Base-by-base conservation (phyloP, 1,140 invertebrate genomes). In the Atta texana region DNA sequence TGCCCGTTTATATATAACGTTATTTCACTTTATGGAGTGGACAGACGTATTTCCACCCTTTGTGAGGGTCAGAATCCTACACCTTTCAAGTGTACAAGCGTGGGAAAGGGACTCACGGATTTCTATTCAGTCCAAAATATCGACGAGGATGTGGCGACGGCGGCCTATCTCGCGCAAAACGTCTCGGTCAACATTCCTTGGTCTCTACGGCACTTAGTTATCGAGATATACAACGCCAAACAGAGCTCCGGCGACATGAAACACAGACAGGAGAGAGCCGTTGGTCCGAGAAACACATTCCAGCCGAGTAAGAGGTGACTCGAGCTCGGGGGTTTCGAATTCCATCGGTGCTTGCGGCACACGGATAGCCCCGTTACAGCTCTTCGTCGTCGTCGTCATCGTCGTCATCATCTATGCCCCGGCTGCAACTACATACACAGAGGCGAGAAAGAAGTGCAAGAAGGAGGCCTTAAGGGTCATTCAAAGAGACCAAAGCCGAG, bases 341-440 rank as follows among this genome's bases (percentile, higher is more conserved):
- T 85, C 86, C 86, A 85, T 88, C 57, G 86, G 74, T 74, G 74
- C 49, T 8, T 84, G 63, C 80, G 64, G 74, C 59, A 61, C 87
- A 74, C 51, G 88, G 57, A 82, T 39, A 74, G 39, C 66, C 59
- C 44, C 18, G 72, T 69, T 53, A 64, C 31, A 49, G n/a, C 57
- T 51, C 49, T 3, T 51, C 69, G 61, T 66, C 24, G 75, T 55
- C 51, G 28, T 68, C 39, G n/a, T 78, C 16, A 18, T 64, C 18
- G 39, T 81, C 53, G n/a, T 75, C 76, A 18, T 75, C 87, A 55
- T 21, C 31, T 76, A 5, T 53, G 16, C 14, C 12, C 10, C 44
- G 16, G 8, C 31, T 61, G 16, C 51, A 39, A 63, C 44, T 51
- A 57, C 44, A n/a, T 21, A 53, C 34, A 74, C 14, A 84, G 55